These are phyloP conservation scores for Zoroaster sp. DNA, from an alignment of 53 echinoderm and acorn worm genomes.

Conservation along the genomic window DNA sequence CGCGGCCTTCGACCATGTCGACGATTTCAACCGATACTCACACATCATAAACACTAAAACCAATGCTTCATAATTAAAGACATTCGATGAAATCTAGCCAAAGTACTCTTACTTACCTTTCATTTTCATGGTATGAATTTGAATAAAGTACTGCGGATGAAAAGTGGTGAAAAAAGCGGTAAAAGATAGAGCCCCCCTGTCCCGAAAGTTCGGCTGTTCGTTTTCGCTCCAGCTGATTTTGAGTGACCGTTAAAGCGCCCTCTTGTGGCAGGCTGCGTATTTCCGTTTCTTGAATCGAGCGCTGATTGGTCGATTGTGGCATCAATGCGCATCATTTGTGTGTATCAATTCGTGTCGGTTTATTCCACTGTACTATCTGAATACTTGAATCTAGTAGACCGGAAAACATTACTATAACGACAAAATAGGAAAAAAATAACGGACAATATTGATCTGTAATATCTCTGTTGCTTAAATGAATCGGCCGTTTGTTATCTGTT, in stretches of 20 bases:
- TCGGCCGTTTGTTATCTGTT: too few relatives aligned
- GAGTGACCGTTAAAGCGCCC: conserved; percentile 50
- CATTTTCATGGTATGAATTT: neutral
- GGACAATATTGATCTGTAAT: too few relatives aligned
- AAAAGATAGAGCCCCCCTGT: conserved; percentile 9
- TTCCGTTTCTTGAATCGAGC: conserved; percentile 9
- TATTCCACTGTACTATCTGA: too few relatives aligned
- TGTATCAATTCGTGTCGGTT: too few relatives aligned
- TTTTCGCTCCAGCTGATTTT: conserved; percentile 31
- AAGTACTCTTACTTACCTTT: neutral
- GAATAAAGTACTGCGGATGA: neutral
- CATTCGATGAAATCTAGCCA: neutral
- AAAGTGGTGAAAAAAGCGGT: neutral
- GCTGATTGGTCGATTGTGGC: conserved; percentile 39
- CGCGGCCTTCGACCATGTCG: neutral
- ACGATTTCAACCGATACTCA: too few relatives aligned
- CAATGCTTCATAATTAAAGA: neutral
- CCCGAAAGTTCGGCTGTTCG: neutral
- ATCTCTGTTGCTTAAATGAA: too few relatives aligned
- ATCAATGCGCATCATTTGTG: conserved; percentile 31
- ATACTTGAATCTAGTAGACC: too few relatives aligned
- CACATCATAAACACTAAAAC: neutral
- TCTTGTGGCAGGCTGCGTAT: neutral
- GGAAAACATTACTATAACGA: too few relatives aligned
- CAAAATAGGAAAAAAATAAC: too few relatives aligned